Percentiles rank a stretch among this genome's conserved stretches.
Evolutionary conservation across 1,140 invertebrate genomes (phyloP).

Genomic region (Zaprionus kolodkinae): DNA sequence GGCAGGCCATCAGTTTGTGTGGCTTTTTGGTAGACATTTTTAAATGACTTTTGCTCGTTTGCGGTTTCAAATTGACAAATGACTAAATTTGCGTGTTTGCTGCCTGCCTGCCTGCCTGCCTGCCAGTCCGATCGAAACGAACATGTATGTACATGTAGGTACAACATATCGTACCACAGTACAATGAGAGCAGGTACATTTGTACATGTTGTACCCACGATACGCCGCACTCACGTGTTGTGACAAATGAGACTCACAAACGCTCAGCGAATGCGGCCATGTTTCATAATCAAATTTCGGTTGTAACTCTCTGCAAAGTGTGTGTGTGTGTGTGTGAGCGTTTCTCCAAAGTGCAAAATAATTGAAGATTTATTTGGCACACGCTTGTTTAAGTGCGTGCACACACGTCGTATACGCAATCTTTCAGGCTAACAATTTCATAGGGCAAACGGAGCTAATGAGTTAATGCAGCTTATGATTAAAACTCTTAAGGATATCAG

Average conservation of each 20-base stretch:
- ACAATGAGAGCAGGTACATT: constrained; percentile 2
- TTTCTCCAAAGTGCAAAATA: constrained; percentile 36
- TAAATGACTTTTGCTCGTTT: constrained; percentile 65
- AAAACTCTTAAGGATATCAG: background rate
- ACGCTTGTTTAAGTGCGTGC: background rate
- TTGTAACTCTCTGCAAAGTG: constrained; percentile 40
- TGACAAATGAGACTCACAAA: constrained; percentile 52
- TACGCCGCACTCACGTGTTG: constrained; percentile 19
- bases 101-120: constrained; percentile 13
- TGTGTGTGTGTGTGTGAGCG: background rate
- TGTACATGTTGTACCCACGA: background rate
- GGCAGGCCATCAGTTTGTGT: constrained; percentile 19
- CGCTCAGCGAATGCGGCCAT: constrained; percentile 33
- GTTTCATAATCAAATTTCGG: constrained; percentile 63
- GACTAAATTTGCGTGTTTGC: constrained; percentile 58
- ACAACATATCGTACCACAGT: constrained; percentile 5
- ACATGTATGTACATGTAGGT: constrained; percentile 3
- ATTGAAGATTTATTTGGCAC: constrained; percentile 38
- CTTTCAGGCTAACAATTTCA: constrained; percentile 5
- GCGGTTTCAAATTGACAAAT: constrained; percentile 58
- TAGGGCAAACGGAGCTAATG: constrained; percentile 8
- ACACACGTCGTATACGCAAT: background rate
- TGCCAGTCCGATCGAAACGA: background rate
- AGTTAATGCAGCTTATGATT: constrained; percentile 5
- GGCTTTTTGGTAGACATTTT: constrained; percentile 52